These are phyloP conservation scores for Shargacucullia verbasci DNA, from an alignment of 2,888 invertebrate genomes.

Conservation along the genomic window DNA sequence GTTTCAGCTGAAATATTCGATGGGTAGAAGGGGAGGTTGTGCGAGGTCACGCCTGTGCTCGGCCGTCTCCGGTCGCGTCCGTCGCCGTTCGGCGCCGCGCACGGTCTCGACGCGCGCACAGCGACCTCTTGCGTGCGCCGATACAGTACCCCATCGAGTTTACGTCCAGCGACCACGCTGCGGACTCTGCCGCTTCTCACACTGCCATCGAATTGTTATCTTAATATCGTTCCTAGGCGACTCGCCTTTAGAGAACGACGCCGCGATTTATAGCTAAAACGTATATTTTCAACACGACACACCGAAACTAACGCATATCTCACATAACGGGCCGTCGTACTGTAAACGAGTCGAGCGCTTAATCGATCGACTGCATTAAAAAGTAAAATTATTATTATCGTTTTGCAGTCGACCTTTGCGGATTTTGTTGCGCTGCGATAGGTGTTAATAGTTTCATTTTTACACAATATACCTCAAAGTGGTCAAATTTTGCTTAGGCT, in stretches of 20 bases:
- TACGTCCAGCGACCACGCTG: slow-evolving; percentile 83
- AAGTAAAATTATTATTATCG: slow-evolving; percentile 82
- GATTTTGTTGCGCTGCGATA: slow-evolving; percentile 79
- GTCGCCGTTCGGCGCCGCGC: slow-evolving; percentile 73
- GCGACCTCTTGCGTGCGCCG: slow-evolving; percentile 83
- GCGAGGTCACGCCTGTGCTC: slow-evolving; percentile 85
- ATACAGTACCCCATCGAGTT: slow-evolving; percentile 77
- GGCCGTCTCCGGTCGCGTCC: slow-evolving; percentile 71
- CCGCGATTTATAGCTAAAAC: slow-evolving; percentile 71
- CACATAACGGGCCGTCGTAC: slow-evolving; percentile 70
- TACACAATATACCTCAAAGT: slow-evolving; percentile 65
- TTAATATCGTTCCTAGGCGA: slow-evolving; percentile 80
- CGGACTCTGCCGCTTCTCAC: slow-evolving; percentile 82
- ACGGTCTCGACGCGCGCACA: slow-evolving; percentile 79
- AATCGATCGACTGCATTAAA: slow-evolving; percentile 88
- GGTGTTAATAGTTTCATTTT: slow-evolving; percentile 66
- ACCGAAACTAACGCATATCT: slow-evolving; percentile 58
- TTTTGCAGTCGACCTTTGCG: slow-evolving; percentile 78
- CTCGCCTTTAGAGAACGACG: slow-evolving; percentile 73
- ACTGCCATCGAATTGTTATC: slow-evolving; percentile 86
- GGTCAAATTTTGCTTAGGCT: slow-evolving; percentile 65
- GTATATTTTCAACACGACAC: slow-evolving; percentile 62
- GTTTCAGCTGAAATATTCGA: slow-evolving; percentile 81
- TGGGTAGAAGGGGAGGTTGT: slow-evolving; percentile 81
- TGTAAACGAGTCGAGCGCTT: slow-evolving; percentile 77